Base-by-base conservation (phyloP, 2,888 invertebrate genomes). In the Elegia similella region DNA sequence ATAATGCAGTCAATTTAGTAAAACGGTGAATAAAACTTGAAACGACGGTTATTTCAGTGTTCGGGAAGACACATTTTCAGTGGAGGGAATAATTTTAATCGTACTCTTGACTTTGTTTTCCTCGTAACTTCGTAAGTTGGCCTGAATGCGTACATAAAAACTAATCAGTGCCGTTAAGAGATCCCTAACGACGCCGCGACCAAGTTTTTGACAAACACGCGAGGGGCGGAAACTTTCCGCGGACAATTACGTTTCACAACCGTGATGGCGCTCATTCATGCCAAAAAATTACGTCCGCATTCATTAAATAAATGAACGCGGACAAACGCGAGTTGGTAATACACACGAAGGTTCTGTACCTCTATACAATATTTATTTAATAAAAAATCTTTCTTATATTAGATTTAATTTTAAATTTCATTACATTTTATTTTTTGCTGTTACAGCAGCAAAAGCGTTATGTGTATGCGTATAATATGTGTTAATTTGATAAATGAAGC, bases 181-280 rank as follows among this genome's bases (percentile, higher is more conserved):
- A 68, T 63, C 67, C 68, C 76, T 80, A 80, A 83, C 80, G 80
- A 81, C 68, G 72, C 67, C 69, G 69, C 63, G 67, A 71, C 68
- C 64, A 78, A 80, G 71, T 81, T 82, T 83, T 80, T 79, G 82
- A 79, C 78, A 82, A 82, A 80, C 78, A 80, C 68, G 72, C 73
- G 66, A 73, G 73, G 63, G 70, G 60, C 56, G 62, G 58, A 69
- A 77, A 78, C 67, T 78, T 76, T 68, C 61, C 61, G 63, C 65
- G 69, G 69, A 76, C 72, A 80, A 78, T 79, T 78, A 80, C 69
- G 75, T 78, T 82, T 75, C 70, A 65, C 60, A 82, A 82, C 75
- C 80, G 80, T 72, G 64, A 68, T 70, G 73, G 72, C 34, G 56
- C 53, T 48, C 56, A 73, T 72, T 70, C 71, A 63, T 70, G 72